Evolutionary conservation across 2,113 vertebrate genomes (phyloP).

Genomic region (Sinosuthora webbiana): DNA sequence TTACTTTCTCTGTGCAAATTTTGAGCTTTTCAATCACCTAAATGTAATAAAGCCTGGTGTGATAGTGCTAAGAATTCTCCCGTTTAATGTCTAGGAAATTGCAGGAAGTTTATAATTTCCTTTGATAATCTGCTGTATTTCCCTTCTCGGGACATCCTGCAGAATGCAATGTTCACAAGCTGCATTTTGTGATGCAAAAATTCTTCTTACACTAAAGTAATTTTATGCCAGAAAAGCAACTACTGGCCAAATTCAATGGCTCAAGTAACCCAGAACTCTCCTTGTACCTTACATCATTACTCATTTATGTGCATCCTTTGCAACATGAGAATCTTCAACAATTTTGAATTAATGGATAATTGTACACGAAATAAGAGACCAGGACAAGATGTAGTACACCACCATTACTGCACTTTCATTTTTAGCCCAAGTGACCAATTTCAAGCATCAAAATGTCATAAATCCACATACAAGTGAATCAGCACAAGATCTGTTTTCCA

Average conservation of each 20-base stretch:
- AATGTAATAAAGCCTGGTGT: background rate
- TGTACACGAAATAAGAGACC: background rate
- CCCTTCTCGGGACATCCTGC: background rate
- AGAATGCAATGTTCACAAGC: background rate
- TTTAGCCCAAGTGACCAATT: background rate
- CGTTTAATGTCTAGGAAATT: background rate
- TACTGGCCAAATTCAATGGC: background rate
- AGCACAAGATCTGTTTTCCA: background rate
- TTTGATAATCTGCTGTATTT: background rate
- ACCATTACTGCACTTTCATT: background rate
- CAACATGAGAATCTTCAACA: background rate
- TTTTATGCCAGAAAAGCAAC: background rate
- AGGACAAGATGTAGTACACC: background rate
- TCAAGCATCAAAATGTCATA: background rate
- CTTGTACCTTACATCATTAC: background rate
- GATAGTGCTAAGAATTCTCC: background rate
- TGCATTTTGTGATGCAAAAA: background rate
- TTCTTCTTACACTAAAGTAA: background rate
- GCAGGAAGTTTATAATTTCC: slow-evolving; percentile 1
- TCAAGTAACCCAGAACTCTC: background rate
- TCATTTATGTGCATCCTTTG: background rate
- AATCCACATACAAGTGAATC: background rate
- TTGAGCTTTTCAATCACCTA: background rate
- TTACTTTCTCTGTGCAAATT: background rate
- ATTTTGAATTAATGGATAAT: background rate